Base-by-base conservation (phyloP, 1,140 invertebrate genomes). In the Stegodyphus mimosarum region DNA sequence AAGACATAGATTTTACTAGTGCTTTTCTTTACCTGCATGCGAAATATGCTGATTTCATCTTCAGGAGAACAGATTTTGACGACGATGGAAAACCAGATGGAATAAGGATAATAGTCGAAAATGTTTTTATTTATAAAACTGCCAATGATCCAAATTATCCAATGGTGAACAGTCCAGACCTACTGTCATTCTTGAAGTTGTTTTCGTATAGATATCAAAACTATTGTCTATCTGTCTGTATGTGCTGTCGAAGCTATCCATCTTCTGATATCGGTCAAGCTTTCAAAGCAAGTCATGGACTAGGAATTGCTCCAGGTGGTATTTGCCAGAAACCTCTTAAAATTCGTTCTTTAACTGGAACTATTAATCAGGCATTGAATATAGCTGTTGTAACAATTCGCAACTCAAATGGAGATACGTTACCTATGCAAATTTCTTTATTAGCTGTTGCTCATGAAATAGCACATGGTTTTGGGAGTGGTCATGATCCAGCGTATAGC, bases 401-500 rank as follows among this genome's bases (percentile, higher is more conserved):
- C 0, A 13, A 15, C 4, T 11, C 13, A 17, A 15, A 71, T 5
- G 33, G 18, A 1, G 15, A 53, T 13, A 51, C 67, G 53, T 72
- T 86, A 15, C 83, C 83, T n/a, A 53, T 86, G 15, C 67, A 33
- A 33, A 53, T 77, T 17, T 13, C 83, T 18, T 15, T 64, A 48
- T 15, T 71, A 15, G 83, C 74, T 7, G 77, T 86, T 51, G 50
- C 67, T 0, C 83, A 86, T 64, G 83, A 86, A 64, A 51, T 86
- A 33, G 83, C 74, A 3, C 83, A 86, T 78, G 64, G 53, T 6
- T 86, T 86, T n/a, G 83, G 83, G 7, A 86, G 83, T 18, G 83
- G 63, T 7, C 83, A 86, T 66, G 83, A 86, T 70, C 13, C 52
- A 11, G 18, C 69, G 2, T 7, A 33, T 3, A n/a, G 48, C 18